Evolutionary conservation across 2,888 invertebrate species (phyloP).

Genomic region (Rhingia rostrata): DNA sequence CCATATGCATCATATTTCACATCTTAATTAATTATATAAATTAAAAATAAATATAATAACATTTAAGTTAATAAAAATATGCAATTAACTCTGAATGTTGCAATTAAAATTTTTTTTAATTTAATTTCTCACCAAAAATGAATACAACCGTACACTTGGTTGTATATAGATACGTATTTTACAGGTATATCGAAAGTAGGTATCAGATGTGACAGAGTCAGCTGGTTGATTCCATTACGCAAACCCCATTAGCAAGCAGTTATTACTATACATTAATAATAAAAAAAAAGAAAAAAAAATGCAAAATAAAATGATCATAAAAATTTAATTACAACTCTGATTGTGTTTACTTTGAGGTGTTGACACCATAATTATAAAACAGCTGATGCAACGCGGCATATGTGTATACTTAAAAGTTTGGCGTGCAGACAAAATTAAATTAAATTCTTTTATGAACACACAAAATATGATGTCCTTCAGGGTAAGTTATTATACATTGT

Average conservation of each 20-base stretch:
- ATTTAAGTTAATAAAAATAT: conserved; percentile 3
- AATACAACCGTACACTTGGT: neutral
- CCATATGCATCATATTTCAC: too few species aligned
- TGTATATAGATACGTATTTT: neutral
- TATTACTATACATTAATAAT: conserved; percentile 35
- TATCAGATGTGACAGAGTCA: conserved; percentile 46
- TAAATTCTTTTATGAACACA: conserved; percentile 7
- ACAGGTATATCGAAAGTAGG: neutral
- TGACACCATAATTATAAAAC: conserved; percentile 54
- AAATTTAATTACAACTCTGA: conserved; percentile 32
- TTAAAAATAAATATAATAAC: neutral
- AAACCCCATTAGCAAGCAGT: conserved; percentile 43
- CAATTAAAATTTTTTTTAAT: conserved; percentile 24
- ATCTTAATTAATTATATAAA: neutral
- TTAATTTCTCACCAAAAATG: conserved; percentile 22
- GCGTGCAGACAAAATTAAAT: conserved; percentile 13
- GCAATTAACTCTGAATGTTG: conserved; percentile 22
- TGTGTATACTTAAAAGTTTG: neutral
- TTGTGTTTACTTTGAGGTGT: conserved; percentile 59
- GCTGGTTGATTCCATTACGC: conserved; percentile 38
- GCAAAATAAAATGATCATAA: neutral
- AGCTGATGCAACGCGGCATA: conserved; percentile 45
- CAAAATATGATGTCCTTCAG: neutral
- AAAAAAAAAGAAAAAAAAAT: conserved; percentile 16
- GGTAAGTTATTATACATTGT: conserved; percentile 6